Evolutionary conservation across 2,888 invertebrate species (phyloP).

Genomic region (Flabesymbios commensalis): DNA sequence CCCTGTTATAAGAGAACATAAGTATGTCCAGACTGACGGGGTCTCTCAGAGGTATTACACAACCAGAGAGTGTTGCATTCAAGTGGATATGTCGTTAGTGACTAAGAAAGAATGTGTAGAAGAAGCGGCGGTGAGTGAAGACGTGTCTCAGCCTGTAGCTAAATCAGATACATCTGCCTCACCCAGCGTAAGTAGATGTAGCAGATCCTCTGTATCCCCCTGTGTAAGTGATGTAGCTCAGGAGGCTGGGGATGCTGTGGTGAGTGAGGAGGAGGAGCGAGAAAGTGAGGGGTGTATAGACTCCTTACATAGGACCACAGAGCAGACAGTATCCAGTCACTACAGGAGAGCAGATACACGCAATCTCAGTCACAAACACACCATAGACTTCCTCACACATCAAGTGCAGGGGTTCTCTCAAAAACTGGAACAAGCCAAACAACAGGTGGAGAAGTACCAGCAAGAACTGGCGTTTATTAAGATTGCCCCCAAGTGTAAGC

Average conservation of each 20-base stretch:
- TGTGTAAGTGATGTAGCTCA: too few relatives aligned
- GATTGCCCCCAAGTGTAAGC: constrained; percentile 1
- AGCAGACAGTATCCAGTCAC: too few relatives aligned
- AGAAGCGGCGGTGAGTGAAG: too few relatives aligned
- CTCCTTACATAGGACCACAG: too few relatives aligned
- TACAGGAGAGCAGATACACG: background rate
- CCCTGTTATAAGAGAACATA: background rate
- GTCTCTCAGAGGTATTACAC: background rate
- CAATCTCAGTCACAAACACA: background rate
- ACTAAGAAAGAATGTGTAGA: background rate
- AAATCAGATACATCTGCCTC: too few relatives aligned
- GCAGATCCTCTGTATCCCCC: too few relatives aligned
- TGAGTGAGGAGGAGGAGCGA: too few relatives aligned
- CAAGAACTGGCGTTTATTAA: constrained; percentile 17
- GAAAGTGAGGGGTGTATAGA: too few relatives aligned
- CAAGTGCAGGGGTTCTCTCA: constrained; percentile 19
- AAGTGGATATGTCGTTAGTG: background rate
- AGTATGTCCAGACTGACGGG: background rate
- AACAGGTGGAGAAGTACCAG: constrained; percentile 21
- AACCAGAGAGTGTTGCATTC: constrained; percentile 7
- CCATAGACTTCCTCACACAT: constrained; percentile 5
- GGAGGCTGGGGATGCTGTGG: too few relatives aligned
- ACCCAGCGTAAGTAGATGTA: too few relatives aligned
- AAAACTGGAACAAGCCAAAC: constrained; percentile 16
- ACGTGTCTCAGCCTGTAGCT: too few relatives aligned